These are phyloP conservation scores for Crypturellus tataupa DNA, from an alignment of 2,797 vertebrate species.

Conservation along the genomic window DNA sequence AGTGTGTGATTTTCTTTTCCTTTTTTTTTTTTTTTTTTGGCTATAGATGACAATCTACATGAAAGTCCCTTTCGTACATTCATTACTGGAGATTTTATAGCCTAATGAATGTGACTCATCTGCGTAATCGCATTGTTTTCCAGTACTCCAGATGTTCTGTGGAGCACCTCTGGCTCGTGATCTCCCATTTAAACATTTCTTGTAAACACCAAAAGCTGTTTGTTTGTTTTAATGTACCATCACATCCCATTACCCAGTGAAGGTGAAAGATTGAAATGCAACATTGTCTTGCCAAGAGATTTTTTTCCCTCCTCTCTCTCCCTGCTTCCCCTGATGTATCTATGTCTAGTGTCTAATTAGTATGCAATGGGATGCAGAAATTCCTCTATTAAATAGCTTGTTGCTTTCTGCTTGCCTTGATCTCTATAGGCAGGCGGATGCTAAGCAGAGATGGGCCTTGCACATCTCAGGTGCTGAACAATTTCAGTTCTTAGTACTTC, in stretches of 20 bases:
- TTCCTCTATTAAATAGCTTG: conserved; percentile 65
- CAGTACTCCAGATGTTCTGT: conserved; percentile 83
- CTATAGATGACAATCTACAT: conserved; percentile 71
- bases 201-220: conserved; percentile 84
- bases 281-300: conserved; percentile 78
- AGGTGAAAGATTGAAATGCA: conserved; percentile 81
- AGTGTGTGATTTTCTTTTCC: no score
- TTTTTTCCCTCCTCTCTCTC: conserved; percentile 69
- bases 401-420: conserved; percentile 61
- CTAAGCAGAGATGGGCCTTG: neutral
- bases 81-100: conserved; percentile 81
- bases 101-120: conserved; percentile 82
- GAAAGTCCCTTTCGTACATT: conserved; percentile 71
- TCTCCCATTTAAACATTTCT: conserved; percentile 80
- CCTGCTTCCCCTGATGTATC: conserved; percentile 71
- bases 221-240: conserved; percentile 85
- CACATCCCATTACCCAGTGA: conserved; percentile 82
- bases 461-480: neutral
- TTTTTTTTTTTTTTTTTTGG: neutral
- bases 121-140: conserved; percentile 81
- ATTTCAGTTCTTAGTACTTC: neutral
- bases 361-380: conserved; percentile 70
- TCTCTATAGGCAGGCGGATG: neutral
- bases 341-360: conserved; percentile 77
- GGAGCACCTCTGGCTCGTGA: conserved; percentile 80